phyloP scores from a whole-genome alignment of 2,113 vertebrate species.

The Datnioides undecimradiatus region DNA sequence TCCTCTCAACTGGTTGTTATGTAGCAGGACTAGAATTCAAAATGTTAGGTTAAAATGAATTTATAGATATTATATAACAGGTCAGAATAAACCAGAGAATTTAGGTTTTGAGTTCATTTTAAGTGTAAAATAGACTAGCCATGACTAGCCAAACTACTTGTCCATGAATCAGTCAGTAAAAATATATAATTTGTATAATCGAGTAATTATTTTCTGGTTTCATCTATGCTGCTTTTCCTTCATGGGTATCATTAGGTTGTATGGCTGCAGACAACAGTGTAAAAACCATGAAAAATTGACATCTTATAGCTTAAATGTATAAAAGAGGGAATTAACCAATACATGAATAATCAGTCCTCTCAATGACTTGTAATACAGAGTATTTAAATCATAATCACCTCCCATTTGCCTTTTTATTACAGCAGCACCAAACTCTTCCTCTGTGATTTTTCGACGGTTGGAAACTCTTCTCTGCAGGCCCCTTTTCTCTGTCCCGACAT shows the following conservation, averaged over 20 bases:
- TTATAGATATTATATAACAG: neutral
- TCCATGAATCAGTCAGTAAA: neutral
- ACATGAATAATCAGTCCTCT: neutral
- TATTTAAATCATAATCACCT: slow-evolving; percentile 23
- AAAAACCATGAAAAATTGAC: neutral
- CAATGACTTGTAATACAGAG: neutral
- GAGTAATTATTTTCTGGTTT: neutral
- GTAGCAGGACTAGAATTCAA: neutral
- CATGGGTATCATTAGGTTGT: neutral
- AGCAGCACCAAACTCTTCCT: slow-evolving; percentile 78
- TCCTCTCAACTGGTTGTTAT: neutral
- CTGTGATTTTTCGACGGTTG: slow-evolving; percentile 64
- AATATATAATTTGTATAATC: neutral
- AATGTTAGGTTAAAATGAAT: no score
- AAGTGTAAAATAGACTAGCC: neutral
- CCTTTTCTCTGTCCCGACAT: slow-evolving; percentile 55
- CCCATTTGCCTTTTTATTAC: slow-evolving; percentile 64
- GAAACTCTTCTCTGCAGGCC: slow-evolving; percentile 69
- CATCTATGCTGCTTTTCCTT: no score
- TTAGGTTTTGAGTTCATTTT: no score
- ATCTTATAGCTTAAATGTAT: neutral
- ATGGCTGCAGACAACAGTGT: no score
- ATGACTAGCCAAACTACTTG: neutral
- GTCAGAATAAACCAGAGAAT: neutral
- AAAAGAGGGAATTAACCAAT: neutral